These are phyloP conservation scores for Cryptoprocta ferox DNA, from an alignment of 2,797 vertebrate species.

Conservation along the genomic window DNA sequence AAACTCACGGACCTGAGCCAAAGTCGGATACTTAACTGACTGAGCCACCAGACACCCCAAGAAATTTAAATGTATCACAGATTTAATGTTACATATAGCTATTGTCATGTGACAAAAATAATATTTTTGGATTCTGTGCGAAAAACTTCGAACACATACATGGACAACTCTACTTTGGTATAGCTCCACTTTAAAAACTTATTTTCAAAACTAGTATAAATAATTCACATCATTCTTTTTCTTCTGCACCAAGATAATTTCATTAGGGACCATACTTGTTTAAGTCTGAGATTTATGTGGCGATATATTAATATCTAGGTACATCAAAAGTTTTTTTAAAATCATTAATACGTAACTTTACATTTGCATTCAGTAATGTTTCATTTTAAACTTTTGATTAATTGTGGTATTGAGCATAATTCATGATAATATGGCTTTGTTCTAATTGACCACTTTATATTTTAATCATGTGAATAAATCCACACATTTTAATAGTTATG, in stretches of 20 bases:
- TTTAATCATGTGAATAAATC: constrained; percentile 3
- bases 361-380: not conserved
- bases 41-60: too few species aligned
- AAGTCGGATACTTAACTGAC: too few species aligned
- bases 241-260: not conserved
- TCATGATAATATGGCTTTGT: not conserved
- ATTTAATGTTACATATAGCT: not conserved
- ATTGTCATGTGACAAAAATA: not conserved
- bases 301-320: not conserved
- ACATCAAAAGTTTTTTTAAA: constrained; percentile 18
- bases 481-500: not conserved
- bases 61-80: not conserved
- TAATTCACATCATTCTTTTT: not conserved
- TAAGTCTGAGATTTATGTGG: not conserved
- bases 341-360: not conserved
- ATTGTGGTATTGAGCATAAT: not conserved
- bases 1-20: too few species aligned
- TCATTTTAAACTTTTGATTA: not conserved
- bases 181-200: not conserved
- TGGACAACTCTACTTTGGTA: not conserved
- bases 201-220: not conserved
- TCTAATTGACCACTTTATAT: not conserved
- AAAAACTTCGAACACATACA: not conserved
- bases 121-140: not conserved
- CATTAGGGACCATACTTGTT: not conserved